A percentile compares a stretch with the other conserved stretches of the same genome.
phyloP scores from a whole-genome alignment of 2,888 invertebrate genomes.

The Drosophila monieri region DNA sequence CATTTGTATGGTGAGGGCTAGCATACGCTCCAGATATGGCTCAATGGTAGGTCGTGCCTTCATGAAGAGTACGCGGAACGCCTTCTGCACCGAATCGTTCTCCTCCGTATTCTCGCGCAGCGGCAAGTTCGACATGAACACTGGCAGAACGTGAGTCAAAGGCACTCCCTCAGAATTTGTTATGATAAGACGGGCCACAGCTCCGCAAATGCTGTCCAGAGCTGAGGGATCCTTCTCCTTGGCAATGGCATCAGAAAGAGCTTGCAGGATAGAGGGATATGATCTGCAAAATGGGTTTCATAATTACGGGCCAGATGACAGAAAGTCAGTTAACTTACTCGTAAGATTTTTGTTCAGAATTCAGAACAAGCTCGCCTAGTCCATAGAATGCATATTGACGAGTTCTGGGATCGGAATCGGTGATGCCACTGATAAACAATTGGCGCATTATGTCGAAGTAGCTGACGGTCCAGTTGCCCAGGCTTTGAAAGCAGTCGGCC shows the following conservation, averaged over 20 bases:
- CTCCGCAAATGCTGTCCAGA: conserved; percentile 91
- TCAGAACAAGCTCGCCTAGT: conserved; percentile 89
- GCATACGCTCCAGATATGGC: conserved; percentile 85
- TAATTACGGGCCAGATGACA: background rate
- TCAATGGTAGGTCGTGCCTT: conserved; percentile 86
- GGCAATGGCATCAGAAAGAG: conserved; percentile 87
- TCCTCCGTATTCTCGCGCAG: conserved; percentile 90
- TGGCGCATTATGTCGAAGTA: conserved; percentile 87
- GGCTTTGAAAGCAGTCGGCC: conserved; percentile 88
- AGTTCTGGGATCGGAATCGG: conserved; percentile 88
- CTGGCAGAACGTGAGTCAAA: conserved; percentile 89
- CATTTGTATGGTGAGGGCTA: conserved; percentile 85
- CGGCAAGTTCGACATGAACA: conserved; percentile 89
- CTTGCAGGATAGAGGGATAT: conserved; percentile 87
- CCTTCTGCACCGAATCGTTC: conserved; percentile 88
- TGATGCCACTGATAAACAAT: conserved; percentile 86
- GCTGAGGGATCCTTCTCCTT: conserved; percentile 88
- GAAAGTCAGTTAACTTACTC: conserved; percentile 84
- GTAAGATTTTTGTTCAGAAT: conserved; percentile 87
- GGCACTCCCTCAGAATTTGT: conserved; percentile 88
- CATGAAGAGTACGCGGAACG: conserved; percentile 87
- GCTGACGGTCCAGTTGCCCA: conserved; percentile 85
- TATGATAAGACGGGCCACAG: conserved; percentile 89
- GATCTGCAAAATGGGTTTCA: background rate
- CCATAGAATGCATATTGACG: conserved; percentile 91